Percentiles rank a stretch among this genome's conserved stretches.
phyloP scores from a whole-genome alignment of 2,888 invertebrate genomes.

The Dorcus parallelipipedus region DNA sequence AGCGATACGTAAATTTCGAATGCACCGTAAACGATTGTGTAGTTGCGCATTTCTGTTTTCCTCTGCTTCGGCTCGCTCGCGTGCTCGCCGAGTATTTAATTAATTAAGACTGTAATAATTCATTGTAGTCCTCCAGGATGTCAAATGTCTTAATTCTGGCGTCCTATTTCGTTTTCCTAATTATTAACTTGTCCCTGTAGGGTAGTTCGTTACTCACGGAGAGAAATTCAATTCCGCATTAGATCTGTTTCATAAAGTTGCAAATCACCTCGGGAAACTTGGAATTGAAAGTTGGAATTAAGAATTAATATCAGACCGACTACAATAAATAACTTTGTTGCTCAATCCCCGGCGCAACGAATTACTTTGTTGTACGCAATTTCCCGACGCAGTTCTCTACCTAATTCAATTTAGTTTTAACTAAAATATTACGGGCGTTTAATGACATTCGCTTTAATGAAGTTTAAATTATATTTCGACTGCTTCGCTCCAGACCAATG shows the following conservation, averaged over 20 bases:
- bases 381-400: no score
- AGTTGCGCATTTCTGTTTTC: conserved; percentile 19
- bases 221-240: conserved; percentile 1
- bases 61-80: conserved; percentile 26
- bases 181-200: conserved; percentile 41
- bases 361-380: background rate
- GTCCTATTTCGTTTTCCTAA: conserved; percentile 39
- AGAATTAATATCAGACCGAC: background rate
- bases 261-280: background rate
- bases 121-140: conserved; percentile 41
- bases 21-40: conserved; percentile 17
- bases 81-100: conserved; percentile 35
- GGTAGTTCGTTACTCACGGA: conserved; percentile 17
- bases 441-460: no score
- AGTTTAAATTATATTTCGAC: no score
- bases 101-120: conserved; percentile 33
- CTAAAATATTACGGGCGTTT: no score
- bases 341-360: background rate
- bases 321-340: conserved; percentile 2
- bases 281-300: conserved; percentile 1
- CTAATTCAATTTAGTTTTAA: no score
- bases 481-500: no score
- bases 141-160: conserved; percentile 44
- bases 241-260: conserved; percentile 2
- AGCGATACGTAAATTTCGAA: conserved; percentile 21